Percentiles rank a stretch among this genome's conserved stretches.
phyloP scores from a whole-genome alignment of 2,113 vertebrate genomes.

The Pleuronectes platessa region DNA sequence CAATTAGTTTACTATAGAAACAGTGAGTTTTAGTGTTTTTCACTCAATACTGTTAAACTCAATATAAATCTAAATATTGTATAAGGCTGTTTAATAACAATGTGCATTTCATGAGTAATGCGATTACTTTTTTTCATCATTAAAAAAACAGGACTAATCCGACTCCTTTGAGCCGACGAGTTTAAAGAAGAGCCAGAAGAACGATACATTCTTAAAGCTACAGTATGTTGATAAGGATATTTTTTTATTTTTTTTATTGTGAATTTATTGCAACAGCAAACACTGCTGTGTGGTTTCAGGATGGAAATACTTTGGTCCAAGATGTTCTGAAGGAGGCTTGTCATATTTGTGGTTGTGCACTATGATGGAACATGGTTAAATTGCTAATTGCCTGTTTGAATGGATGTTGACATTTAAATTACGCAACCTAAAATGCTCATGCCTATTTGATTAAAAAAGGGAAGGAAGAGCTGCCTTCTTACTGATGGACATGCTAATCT shows the following conservation, averaged over 20 bases:
- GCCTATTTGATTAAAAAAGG: no score
- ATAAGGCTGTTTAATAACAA: neutral
- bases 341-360: no score
- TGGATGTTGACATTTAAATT: neutral
- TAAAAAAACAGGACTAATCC: neutral
- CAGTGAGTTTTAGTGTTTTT: neutral
- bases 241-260: neutral
- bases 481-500: no score
- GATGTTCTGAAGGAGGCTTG: no score
- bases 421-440: neutral
- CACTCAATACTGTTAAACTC: neutral
- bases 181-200: neutral
- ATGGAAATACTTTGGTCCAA: no score
- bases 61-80: neutral
- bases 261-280: neutral
- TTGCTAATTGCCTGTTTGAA: no score
- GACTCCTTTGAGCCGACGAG: neutral
- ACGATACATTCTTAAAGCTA: neutral
- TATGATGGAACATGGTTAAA: no score
- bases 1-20: no score
- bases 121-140: neutral
- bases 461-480: no score
- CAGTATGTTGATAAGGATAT: neutral
- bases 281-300: no score
- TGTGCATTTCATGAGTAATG: neutral